A percentile compares a stretch with the other conserved stretches of the same genome.
These are phyloP conservation scores for Caenorhabditis wallacei DNA, from an alignment of 2,888 invertebrate species.

Conservation along the genomic window DNA sequence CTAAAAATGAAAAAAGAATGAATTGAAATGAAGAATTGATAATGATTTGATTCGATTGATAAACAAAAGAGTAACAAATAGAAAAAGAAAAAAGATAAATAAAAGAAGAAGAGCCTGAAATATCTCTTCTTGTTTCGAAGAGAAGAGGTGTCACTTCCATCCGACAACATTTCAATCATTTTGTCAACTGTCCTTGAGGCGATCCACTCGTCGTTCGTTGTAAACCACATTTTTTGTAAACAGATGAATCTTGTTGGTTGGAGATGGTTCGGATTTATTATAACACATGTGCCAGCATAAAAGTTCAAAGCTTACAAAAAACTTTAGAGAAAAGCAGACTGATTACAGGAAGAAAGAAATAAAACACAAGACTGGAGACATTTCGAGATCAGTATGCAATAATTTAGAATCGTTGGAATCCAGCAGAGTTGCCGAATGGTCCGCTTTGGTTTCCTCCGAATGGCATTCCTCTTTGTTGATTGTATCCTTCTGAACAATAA, in stretches of 20 bases:
- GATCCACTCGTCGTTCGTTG: slow-evolving; percentile 10
- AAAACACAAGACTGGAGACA: slow-evolving; percentile 6
- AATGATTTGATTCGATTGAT: slow-evolving; percentile 32
- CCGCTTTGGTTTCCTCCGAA: slow-evolving; percentile 42
- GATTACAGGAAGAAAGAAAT: neutral
- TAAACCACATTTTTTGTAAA: slow-evolving; percentile 46
- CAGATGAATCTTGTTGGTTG: neutral
- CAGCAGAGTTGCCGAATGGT: slow-evolving; percentile 30
- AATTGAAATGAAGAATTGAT: slow-evolving; percentile 12
- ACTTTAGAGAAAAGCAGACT: neutral
- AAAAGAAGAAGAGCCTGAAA: neutral
- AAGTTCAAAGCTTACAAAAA: slow-evolving; percentile 15
- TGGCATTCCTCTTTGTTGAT: slow-evolving; percentile 16
- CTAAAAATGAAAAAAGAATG: slow-evolving; percentile 7
- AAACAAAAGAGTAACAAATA: slow-evolving; percentile 30
- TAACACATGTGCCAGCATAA: slow-evolving; percentile 12
- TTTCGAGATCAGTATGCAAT: neutral
- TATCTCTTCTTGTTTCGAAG: slow-evolving; percentile 12
- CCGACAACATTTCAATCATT: slow-evolving; percentile 40
- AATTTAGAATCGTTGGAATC: slow-evolving; percentile 47
- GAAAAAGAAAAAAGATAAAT: slow-evolving; percentile 28
- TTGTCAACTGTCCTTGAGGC: slow-evolving; percentile 27
- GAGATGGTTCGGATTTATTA: slow-evolving; percentile 19
- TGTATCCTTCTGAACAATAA: slow-evolving; percentile 38
- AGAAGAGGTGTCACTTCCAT: slow-evolving; percentile 10